phyloP scores from a whole-genome alignment of 2,113 vertebrate genomes.

The Caloenas nicobarica region DNA sequence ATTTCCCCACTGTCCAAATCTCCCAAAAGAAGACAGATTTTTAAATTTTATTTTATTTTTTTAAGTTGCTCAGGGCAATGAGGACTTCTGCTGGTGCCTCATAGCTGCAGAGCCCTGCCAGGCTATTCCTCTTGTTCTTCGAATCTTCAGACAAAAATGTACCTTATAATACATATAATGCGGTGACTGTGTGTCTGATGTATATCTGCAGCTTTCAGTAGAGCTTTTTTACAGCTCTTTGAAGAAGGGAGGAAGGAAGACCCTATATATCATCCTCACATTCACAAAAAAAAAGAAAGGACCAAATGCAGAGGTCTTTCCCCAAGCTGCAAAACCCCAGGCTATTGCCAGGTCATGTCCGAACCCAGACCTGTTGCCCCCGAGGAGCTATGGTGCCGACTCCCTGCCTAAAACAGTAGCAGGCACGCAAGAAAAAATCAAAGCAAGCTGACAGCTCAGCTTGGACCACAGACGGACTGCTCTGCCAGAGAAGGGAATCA shows the following conservation, averaged over 20 bases:
- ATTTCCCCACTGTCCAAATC: neutral
- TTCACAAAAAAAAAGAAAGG: too few species aligned
- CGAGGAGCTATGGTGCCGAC: accelerated
- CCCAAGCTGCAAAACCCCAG: neutral
- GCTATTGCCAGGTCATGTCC: neutral
- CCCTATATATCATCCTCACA: neutral
- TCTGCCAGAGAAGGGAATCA: neutral
- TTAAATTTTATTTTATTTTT: neutral
- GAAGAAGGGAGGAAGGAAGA: neutral
- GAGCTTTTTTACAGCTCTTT: neutral
- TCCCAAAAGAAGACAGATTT: neutral
- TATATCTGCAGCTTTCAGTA: neutral
- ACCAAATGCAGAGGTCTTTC: neutral
- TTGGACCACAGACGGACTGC: neutral
- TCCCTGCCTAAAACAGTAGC: neutral
- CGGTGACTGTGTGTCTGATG: neutral
- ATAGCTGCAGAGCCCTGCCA: neutral
- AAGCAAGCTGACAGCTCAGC: slow-evolving; percentile 1
- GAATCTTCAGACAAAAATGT: neutral
- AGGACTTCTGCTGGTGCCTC: neutral
- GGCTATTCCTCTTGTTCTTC: neutral
- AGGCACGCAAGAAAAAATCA: neutral
- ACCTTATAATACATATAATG: neutral
- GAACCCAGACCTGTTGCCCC: neutral
- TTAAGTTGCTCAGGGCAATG: neutral